Percentiles rank a stretch among this genome's conserved stretches.
Conservation (phyloP, 2,888 invertebrate species). For the Clitarchus hookeri region DNA sequence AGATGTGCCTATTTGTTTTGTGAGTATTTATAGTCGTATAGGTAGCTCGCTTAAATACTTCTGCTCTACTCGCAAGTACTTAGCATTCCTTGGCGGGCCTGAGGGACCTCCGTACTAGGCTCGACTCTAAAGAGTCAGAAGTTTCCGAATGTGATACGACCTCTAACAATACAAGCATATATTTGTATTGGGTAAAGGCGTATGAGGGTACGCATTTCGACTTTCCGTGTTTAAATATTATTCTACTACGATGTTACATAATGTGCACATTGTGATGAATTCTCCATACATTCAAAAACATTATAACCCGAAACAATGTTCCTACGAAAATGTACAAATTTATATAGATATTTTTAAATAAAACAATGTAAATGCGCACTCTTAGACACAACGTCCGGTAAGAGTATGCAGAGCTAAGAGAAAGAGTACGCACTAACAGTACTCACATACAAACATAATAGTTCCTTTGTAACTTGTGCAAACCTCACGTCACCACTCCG, state of each 20-base stretch:
- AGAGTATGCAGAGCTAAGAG: neutral
- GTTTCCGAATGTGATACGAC: too few relatives aligned
- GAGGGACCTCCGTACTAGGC: too few relatives aligned
- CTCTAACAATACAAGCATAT: too few relatives aligned
- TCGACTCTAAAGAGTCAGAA: too few relatives aligned
- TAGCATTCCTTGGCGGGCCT: too few relatives aligned
- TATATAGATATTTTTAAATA: neutral
- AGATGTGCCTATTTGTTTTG: too few relatives aligned
- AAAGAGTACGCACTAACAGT: neutral
- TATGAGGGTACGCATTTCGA: neutral
- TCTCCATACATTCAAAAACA: too few relatives aligned
- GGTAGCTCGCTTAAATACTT: too few relatives aligned
- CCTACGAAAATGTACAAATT: neutral
- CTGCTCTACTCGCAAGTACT: too few relatives aligned
- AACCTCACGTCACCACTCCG: neutral
- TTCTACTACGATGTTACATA: neutral
- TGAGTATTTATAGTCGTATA: too few relatives aligned
- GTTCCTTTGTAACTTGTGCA: neutral
- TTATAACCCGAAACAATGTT: neutral
- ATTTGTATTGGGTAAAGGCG: too few relatives aligned
- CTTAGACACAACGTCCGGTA: neutral
- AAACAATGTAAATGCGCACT: conserved; percentile 1
- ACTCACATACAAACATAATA: neutral
- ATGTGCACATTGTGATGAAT: too few relatives aligned
- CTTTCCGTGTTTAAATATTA: neutral